phyloP scores from a whole-genome alignment of 2,113 vertebrate species.

The Gopherus evgoodei region DNA sequence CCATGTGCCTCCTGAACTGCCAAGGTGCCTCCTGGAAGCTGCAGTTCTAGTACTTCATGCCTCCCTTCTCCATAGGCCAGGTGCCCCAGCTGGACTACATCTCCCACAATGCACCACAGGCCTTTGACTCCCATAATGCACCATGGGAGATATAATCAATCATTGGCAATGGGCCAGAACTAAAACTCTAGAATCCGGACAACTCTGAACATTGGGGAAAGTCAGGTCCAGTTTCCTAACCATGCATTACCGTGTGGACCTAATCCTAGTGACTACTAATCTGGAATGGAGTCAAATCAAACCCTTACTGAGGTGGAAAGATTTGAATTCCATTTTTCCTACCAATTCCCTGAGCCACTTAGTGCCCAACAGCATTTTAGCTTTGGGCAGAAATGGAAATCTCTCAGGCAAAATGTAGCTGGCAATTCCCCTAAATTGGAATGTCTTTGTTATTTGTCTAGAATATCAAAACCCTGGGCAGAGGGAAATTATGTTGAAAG shows the following conservation, averaged over 20 bases:
- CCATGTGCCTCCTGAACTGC: not conserved
- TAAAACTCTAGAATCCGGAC: no score
- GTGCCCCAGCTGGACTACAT: not conserved
- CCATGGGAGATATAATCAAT: not conserved
- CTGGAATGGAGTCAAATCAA: not conserved
- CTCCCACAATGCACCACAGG: no score
- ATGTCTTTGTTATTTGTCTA: not conserved
- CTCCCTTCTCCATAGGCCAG: not conserved
- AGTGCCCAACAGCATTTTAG: not conserved
- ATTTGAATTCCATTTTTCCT: not conserved
- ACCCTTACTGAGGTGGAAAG: not conserved
- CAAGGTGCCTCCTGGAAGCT: not conserved
- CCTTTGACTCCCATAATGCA: not conserved
- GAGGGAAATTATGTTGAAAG: constrained; percentile 15
- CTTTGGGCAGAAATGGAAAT: not conserved
- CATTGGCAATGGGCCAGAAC: not conserved
- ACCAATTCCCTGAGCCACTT: not conserved
- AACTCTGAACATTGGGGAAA: not conserved
- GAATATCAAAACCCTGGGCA: not conserved
- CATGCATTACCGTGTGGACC: not conserved
- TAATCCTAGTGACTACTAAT: fast-evolving
- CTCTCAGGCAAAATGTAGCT: not conserved
- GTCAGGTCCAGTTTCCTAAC: not conserved
- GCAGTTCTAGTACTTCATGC: not conserved
- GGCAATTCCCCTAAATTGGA: not conserved